Conservation (phyloP, 64 coral and sea anemone species). For the Orbicella faveolata region DNA sequence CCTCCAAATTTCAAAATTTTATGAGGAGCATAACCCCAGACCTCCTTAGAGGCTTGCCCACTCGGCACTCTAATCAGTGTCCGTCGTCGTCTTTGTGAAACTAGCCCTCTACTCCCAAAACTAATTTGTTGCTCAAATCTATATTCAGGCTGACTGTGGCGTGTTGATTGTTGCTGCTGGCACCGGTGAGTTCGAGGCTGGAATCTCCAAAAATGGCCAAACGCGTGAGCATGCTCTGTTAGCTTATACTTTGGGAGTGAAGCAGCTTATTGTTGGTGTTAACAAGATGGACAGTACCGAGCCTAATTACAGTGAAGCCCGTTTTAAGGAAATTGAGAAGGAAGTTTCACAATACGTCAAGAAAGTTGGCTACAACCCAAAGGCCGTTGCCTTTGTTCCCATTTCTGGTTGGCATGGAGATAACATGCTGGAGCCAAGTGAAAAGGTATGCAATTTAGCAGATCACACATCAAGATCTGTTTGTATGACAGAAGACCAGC, state of each 20-base stretch:
- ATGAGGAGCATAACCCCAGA: too few species aligned
- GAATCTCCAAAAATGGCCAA: slow-evolving; percentile 96
- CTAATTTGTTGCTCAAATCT: not conserved
- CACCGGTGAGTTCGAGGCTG: slow-evolving; percentile 97
- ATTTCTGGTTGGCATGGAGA: slow-evolving; percentile 99
- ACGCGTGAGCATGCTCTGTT: slow-evolving; percentile 95
- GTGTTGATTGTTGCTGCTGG: slow-evolving; percentile 97
- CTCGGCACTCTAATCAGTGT: too few species aligned
- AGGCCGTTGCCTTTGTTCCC: slow-evolving; percentile 88
- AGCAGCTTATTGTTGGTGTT: slow-evolving; percentile 87
- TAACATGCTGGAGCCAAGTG: slow-evolving; percentile 88
- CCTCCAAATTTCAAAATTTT: too few species aligned
- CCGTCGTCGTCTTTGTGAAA: too few species aligned
- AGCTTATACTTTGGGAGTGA: slow-evolving; percentile 90
- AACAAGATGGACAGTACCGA: slow-evolving; percentile 99
- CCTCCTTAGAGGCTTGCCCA: too few species aligned
- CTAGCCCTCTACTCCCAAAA: not conserved
- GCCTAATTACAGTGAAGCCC: slow-evolving; percentile 70
- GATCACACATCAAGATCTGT: too few species aligned
- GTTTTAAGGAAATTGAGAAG: slow-evolving; percentile 82
- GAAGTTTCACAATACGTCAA: slow-evolving; percentile 76
- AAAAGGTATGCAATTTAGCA: slow-evolving; percentile 36
- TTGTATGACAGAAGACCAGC: too few species aligned
- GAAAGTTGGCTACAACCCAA: slow-evolving; percentile 95
- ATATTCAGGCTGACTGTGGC: slow-evolving; percentile 88